Conservation (phyloP, 2,113 vertebrate genomes). For the Rana temporaria region DNA sequence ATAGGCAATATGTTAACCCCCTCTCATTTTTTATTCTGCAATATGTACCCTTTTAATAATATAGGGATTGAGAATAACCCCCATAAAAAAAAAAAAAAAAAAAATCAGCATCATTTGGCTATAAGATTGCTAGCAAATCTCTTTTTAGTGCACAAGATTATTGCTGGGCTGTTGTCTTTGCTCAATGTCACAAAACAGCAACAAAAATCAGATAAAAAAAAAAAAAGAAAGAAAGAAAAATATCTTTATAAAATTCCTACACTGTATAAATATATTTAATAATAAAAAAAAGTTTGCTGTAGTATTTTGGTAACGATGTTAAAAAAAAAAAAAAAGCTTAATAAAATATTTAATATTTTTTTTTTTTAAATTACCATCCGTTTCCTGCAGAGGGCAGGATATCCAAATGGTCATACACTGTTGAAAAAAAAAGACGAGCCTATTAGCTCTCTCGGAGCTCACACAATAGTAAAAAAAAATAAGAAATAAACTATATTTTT, state of each 20-base stretch:
- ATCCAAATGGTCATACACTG: neutral
- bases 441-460: neutral
- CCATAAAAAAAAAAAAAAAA: too few species aligned
- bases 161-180: constrained; percentile 43
- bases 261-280: constrained; percentile 38
- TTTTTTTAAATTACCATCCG: neutral
- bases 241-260: neutral
- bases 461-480: neutral
- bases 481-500: too few species aligned
- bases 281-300: constrained; percentile 9
- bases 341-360: neutral
- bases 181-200: constrained; percentile 21
- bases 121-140: constrained; percentile 40
- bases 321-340: neutral
- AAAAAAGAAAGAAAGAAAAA: constrained; percentile 15
- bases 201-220: neutral
- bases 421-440: too few species aligned
- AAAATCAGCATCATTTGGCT: constrained; percentile 49
- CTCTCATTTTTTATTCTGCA: neutral
- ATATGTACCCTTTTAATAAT: constrained; percentile 12
- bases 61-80: constrained; percentile 42
- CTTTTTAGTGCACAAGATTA: constrained; percentile 53
- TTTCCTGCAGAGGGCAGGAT: neutral
- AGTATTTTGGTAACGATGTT: constrained; percentile 34
- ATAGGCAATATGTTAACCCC: constrained; percentile 5